Conservation (phyloP, 2,888 invertebrate species). For the Chironomus tentans region DNA sequence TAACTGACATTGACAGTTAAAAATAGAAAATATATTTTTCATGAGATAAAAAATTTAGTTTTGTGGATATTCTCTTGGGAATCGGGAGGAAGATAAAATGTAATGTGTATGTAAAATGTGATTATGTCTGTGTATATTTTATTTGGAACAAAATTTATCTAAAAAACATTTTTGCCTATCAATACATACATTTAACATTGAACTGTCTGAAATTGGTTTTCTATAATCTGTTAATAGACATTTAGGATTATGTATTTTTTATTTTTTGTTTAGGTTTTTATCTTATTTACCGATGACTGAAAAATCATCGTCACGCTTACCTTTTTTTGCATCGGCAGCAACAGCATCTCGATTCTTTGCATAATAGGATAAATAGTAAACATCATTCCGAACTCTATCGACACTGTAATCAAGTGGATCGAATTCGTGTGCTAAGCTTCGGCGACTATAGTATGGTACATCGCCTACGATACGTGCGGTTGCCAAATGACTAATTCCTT, state of each 20-base stretch:
- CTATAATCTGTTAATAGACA: background rate
- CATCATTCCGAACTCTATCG: slow-evolving; percentile 74
- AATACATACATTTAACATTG: background rate
- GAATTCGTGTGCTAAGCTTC: slow-evolving; percentile 29
- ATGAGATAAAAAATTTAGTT: no score
- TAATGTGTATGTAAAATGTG: no score
- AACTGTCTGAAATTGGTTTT: background rate
- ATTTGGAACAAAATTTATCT: no score
- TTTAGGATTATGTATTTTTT: background rate
- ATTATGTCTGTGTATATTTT: no score
- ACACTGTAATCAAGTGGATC: slow-evolving; percentile 42
- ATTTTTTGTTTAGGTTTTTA: slow-evolving; percentile 29
- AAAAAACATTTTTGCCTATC: background rate
- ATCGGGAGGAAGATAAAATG: no score
- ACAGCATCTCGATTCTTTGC: slow-evolving; percentile 67
- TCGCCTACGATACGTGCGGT: slow-evolving; percentile 77
- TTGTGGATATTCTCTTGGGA: no score
- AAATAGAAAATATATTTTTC: no score
- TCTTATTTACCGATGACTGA: slow-evolving; percentile 41
- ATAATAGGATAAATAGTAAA: slow-evolving; percentile 80
- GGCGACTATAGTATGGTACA: slow-evolving; percentile 55
- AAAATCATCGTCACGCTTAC: slow-evolving; percentile 30
- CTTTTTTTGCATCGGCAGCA: slow-evolving; percentile 35
- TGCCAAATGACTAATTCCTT: slow-evolving; percentile 75
- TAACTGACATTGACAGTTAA: no score